Conservation (phyloP, 2,797 vertebrate genomes). For the Oophaga sylvatica region DNA sequence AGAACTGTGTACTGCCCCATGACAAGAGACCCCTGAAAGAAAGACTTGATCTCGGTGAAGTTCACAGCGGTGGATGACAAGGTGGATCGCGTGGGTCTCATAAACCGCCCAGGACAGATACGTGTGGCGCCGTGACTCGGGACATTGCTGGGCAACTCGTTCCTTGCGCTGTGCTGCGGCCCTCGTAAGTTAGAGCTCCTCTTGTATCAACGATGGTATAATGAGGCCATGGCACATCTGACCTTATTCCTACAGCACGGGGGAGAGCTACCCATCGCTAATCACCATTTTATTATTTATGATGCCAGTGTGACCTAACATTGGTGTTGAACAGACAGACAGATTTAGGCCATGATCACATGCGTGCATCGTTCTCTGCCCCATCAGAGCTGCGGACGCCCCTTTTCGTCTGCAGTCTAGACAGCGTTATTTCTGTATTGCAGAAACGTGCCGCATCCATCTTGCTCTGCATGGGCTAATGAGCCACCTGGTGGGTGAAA, state of each 20-base stretch:
- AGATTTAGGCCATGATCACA: background rate
- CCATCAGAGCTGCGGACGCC: background rate
- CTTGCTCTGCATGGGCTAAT: background rate
- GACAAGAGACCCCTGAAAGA: constrained; percentile 83
- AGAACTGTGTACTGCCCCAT: constrained; percentile 85
- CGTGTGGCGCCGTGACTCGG: constrained; percentile 86
- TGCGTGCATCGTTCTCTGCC: background rate
- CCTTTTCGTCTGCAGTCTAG: constrained; percentile 45
- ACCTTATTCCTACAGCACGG: background rate
- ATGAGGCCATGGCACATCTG: background rate
- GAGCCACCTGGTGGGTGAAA: constrained; percentile 33
- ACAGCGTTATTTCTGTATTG: background rate
- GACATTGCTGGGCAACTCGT: constrained; percentile 87
- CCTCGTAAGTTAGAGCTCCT: constrained; percentile 78
- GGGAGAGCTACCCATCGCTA: background rate
- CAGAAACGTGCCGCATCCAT: background rate
- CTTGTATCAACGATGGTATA: background rate
- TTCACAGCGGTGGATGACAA: constrained; percentile 82
- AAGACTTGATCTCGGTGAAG: constrained; percentile 78
- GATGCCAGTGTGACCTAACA: background rate
- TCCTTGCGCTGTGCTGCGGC: constrained; percentile 83
- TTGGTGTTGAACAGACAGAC: background rate
- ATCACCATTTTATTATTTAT: background rate
- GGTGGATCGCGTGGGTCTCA: constrained; percentile 83
- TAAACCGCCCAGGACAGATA: constrained; percentile 86